Base-by-base conservation (phyloP, 64 coral and sea anemone species). In the Pocillopora verrucosa region DNA sequence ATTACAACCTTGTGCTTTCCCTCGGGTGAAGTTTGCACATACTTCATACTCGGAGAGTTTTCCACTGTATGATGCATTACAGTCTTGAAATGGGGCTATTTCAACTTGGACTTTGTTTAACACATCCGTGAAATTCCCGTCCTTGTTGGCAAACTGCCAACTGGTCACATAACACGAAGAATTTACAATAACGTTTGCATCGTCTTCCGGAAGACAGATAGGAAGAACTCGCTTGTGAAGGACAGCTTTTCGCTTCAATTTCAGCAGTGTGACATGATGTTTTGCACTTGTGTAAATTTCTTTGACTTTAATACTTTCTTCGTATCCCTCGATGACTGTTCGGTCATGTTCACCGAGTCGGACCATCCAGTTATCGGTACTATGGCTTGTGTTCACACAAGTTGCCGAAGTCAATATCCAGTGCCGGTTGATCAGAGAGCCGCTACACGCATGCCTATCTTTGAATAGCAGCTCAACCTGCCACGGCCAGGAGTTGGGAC, bases 401-500 rank as follows among this genome's bases (percentile, higher is more conserved):
- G 16, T 65, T 51, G 65, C 65, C 25, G 82, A 85, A 2, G 82
- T 72, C 68, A 85, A 14, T 0, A 85, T 26, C 82, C 82, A 85
- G 61, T 22, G 15, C 11, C 26, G 19, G 20, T 85, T 63, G 20
- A 85, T 72, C 9, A 85, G 22, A 24, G 82, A 41, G 26, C 82
- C 82, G 37, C 82, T 72, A 57, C 82, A 85, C 64, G 82, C 82
- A 72, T 85, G 82, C 64, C 25, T 88, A 30, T 62, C 62, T 64
- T 11, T 82, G 45, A 56, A 65, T 11, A 92, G 72, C 16, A 92
- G 70, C 34, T 92, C 83, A 79, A 92, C 90, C 75, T 92, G 90
- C 90, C 90, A 92, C 34, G 90, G 90, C 90, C 90, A 92, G 22
- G 90, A 92, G 74, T 92, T 80, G 63, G 82, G 82, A 60, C 63